phyloP scores from a whole-genome alignment of 2,113 vertebrate species.

The Heterotilapia buettikoferi region DNA sequence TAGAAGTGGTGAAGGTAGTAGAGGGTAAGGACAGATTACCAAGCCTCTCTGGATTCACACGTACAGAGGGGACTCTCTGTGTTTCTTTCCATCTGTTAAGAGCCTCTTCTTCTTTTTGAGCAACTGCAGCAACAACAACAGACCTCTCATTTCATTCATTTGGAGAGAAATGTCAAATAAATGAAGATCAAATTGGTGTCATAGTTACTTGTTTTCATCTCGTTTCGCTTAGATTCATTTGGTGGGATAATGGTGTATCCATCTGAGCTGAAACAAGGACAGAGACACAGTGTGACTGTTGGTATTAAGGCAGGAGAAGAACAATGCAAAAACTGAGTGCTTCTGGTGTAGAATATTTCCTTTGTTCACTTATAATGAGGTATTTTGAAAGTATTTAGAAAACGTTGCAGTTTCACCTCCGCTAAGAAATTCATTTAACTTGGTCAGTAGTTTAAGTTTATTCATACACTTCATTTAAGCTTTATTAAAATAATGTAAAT shows the following conservation, averaged over 20 bases:
- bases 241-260: conserved; percentile 73
- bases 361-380: background rate
- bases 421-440: background rate
- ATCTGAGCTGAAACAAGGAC: conserved; percentile 50
- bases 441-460: background rate
- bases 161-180: background rate
- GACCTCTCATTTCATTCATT: background rate
- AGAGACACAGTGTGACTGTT: background rate
- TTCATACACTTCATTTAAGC: background rate
- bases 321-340: background rate
- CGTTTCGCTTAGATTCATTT: conserved; percentile 62
- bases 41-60: conserved; percentile 62
- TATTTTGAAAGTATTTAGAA: background rate
- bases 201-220: conserved; percentile 69
- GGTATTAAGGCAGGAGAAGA: background rate
- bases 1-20: background rate
- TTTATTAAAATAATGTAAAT: background rate
- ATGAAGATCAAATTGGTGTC: background rate
- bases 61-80: conserved; percentile 56
- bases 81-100: conserved; percentile 67
- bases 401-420: accelerated
- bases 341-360: background rate
- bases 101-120: conserved; percentile 73
- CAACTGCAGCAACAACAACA: conserved; percentile 56
- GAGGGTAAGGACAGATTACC: conserved; percentile 57